Evolutionary conservation across 2,888 invertebrate genomes (phyloP).

Genomic region (Drosophila sordidula): DNA sequence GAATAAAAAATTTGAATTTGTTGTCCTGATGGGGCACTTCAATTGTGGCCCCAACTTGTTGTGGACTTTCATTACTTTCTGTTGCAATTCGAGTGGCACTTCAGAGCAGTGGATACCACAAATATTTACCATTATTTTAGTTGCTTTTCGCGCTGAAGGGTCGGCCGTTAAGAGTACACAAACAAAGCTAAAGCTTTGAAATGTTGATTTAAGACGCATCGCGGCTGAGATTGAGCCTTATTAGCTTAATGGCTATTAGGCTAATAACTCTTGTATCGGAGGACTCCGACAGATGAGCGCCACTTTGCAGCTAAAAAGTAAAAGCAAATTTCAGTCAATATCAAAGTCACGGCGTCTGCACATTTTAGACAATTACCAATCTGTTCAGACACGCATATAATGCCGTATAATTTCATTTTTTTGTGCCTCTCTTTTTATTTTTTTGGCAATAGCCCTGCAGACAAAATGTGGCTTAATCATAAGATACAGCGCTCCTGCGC

Average conservation of each 20-base stretch:
- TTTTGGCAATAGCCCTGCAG: conserved; percentile 50
- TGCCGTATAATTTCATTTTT: conserved; percentile 57
- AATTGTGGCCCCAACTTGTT: conserved; percentile 36
- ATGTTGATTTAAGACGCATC: conserved; percentile 49
- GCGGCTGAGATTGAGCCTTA: conserved; percentile 29
- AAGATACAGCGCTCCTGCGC: conserved; percentile 52
- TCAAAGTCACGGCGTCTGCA: conserved; percentile 46
- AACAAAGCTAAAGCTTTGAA: conserved; percentile 32
- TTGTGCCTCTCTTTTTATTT: conserved; percentile 19
- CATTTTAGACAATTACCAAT: conserved; percentile 57
- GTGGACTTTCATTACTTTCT: conserved; percentile 25
- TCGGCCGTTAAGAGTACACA: conserved; percentile 9
- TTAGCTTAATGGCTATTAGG: conserved; percentile 55
- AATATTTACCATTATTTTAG: conserved; percentile 59
- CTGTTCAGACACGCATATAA: conserved; percentile 52
- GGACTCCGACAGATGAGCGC: conserved; percentile 43
- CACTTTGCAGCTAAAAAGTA: conserved; percentile 27
- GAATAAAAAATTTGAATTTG: conserved; percentile 30
- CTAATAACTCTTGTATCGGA: conserved; percentile 50
- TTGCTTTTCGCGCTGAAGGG: conserved; percentile 10
- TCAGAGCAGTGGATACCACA: conserved; percentile 22
- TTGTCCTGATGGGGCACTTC: conserved; percentile 37
- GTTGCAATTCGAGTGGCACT: conserved; percentile 48
- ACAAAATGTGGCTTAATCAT: conserved; percentile 68
- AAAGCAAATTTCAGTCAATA: conserved; percentile 22